Conservation (phyloP, 2,888 invertebrate genomes). For the Melipona bicolor region DNA sequence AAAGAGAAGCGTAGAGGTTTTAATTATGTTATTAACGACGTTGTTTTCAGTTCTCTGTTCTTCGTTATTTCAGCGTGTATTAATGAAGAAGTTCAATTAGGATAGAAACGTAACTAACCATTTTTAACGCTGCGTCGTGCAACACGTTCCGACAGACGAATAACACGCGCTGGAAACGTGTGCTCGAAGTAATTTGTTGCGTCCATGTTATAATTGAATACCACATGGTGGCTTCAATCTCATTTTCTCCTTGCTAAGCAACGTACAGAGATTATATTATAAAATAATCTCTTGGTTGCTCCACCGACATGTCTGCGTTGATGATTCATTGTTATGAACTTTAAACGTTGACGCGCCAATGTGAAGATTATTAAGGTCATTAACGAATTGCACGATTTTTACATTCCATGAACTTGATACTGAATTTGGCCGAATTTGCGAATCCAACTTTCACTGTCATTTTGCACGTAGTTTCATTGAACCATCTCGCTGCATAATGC, state of each 20-base stretch:
- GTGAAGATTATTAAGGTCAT: neutral
- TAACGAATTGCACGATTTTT: neutral
- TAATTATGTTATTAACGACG: too few species aligned
- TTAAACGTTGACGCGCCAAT: neutral
- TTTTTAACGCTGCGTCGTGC: neutral
- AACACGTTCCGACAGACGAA: neutral
- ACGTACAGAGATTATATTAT: neutral
- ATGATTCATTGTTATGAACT: neutral
- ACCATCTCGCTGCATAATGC: neutral
- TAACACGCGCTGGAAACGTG: neutral
- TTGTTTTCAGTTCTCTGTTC: neutral
- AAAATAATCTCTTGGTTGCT: neutral
- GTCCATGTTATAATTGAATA: neutral
- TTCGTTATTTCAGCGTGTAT: neutral
- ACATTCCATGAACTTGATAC: neutral
- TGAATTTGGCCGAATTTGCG: too few species aligned
- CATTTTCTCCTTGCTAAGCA: neutral
- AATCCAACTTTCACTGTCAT: too few species aligned
- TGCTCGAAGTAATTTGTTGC: neutral
- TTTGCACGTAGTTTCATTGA: too few species aligned
- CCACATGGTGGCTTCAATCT: neutral
- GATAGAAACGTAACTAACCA: neutral
- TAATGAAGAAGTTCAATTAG: neutral
- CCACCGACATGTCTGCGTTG: neutral
- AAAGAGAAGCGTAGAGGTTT: neutral